phyloP scores from a whole-genome alignment of 1,140 invertebrate species.

The Drosophila albomicans region DNA sequence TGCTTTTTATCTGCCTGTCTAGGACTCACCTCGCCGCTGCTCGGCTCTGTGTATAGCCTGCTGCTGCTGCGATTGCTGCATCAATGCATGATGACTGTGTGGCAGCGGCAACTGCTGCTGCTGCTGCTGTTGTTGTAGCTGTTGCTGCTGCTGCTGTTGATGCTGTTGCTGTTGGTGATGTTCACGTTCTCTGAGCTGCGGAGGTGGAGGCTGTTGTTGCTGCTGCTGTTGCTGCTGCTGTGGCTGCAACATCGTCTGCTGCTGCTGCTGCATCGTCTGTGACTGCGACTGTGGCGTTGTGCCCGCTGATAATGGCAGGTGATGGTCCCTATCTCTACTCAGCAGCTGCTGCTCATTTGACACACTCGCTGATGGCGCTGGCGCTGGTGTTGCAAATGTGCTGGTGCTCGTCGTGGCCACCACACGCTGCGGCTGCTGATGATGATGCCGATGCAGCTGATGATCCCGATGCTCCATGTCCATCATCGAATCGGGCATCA shows the following conservation, averaged over 20 bases:
- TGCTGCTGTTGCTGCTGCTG: conserved; percentile 43
- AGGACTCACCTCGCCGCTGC: conserved; percentile 71
- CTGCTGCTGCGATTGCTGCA: conserved; percentile 77
- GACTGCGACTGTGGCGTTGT: conserved; percentile 42
- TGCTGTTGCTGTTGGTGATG: conserved; percentile 51
- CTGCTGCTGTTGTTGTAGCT: conserved; percentile 38
- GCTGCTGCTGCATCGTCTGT: conserved; percentile 43
- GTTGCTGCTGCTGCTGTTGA: conserved; percentile 39
- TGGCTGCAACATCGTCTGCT: conserved; percentile 15
- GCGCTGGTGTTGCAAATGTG: conserved; percentile 69
- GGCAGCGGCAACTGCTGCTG: conserved; percentile 51
- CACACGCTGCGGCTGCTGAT: conserved; percentile 50
- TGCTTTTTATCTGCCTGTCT: conserved; percentile 1
- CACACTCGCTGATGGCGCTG: conserved; percentile 35
- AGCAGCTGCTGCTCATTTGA: conserved; percentile 2
- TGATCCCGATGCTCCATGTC: conserved; percentile 78
- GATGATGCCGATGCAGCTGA: conserved; percentile 71
- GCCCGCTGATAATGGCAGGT: conserved; percentile 26
- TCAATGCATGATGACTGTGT: conserved; percentile 69
- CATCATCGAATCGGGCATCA: conserved; percentile 78
- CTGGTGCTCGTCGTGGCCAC: conserved; percentile 50
- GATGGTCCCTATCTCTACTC: conserved; percentile 56
- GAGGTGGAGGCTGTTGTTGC: conserved; percentile 32
- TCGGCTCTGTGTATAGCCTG: conserved; percentile 74
- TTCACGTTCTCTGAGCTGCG: conserved; percentile 57